Evolutionary conservation across 2,797 vertebrate genomes (phyloP).

Genomic region (Coreius guichenoti): DNA sequence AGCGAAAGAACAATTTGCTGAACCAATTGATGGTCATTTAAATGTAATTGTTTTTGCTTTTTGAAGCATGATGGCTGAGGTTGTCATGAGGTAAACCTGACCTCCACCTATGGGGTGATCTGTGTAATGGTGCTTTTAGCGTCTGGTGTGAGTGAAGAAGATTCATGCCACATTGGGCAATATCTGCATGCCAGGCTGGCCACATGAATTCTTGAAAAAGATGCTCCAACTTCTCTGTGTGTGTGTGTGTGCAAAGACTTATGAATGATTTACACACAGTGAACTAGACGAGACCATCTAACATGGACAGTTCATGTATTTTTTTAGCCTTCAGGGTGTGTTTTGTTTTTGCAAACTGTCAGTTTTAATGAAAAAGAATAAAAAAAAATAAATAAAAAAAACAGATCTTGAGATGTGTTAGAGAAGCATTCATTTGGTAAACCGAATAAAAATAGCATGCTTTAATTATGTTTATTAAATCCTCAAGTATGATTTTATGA

Average conservation of each 20-base stretch:
- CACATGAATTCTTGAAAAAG: conserved; percentile 45
- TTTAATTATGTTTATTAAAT: background rate
- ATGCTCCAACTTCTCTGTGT: background rate
- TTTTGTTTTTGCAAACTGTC: background rate
- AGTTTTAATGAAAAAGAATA: background rate
- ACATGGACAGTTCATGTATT: background rate
- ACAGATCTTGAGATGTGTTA: background rate
- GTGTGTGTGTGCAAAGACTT: conserved; percentile 9
- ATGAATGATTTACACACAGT: conserved; percentile 46
- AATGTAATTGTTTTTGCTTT: conserved; percentile 32
- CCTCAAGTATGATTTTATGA: background rate
- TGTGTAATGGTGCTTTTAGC: conserved; percentile 63
- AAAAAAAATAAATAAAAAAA: too few relatives aligned
- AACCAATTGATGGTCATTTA: background rate
- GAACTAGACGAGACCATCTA: conserved; percentile 5
- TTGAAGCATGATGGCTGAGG: conserved; percentile 21
- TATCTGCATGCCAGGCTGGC: conserved; percentile 46
- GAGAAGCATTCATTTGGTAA: background rate
- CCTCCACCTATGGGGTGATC: conserved; percentile 51
- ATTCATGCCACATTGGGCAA: conserved; percentile 60
- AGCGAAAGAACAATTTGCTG: background rate
- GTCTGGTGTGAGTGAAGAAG: conserved; percentile 48
- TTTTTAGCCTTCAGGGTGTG: conserved; percentile 1
- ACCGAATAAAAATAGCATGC: too few relatives aligned
- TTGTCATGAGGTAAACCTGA: conserved; percentile 13